A percentile compares a stretch with the other conserved stretches of the same genome.
Evolutionary conservation across 2,113 vertebrate species (phyloP).

Genomic region (Gallinago undulata): DNA sequence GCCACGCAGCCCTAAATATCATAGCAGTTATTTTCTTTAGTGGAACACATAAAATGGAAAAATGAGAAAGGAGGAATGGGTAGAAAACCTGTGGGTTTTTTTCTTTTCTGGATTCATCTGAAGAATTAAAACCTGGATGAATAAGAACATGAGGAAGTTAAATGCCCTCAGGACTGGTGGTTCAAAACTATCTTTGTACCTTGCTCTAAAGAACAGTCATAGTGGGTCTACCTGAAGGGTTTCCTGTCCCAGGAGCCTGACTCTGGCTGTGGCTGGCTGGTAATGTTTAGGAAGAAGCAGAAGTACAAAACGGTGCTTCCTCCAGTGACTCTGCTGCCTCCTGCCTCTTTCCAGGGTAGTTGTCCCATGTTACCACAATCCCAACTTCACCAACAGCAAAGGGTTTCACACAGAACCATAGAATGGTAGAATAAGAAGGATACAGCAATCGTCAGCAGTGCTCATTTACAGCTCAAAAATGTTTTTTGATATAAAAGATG

Average conservation of each 20-base stretch:
- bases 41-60: background rate
- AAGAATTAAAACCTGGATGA: background rate
- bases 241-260: background rate
- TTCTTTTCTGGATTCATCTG: background rate
- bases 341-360: background rate
- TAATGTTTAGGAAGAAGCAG: background rate
- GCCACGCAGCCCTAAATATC: background rate
- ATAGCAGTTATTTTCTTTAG: background rate
- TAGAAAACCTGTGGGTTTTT: background rate
- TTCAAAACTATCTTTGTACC: background rate
- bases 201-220: background rate
- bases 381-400: background rate
- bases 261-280: background rate
- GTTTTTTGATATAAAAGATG: background rate
- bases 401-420: background rate
- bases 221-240: background rate
- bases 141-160: background rate
- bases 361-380: background rate
- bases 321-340: background rate
- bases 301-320: background rate
- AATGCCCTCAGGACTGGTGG: background rate
- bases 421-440: background rate
- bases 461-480: background rate
- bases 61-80: background rate
- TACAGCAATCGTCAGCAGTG: background rate